phyloP scores from a whole-genome alignment of 2,888 invertebrate genomes.

The Pristionchus fissidentatus region DNA sequence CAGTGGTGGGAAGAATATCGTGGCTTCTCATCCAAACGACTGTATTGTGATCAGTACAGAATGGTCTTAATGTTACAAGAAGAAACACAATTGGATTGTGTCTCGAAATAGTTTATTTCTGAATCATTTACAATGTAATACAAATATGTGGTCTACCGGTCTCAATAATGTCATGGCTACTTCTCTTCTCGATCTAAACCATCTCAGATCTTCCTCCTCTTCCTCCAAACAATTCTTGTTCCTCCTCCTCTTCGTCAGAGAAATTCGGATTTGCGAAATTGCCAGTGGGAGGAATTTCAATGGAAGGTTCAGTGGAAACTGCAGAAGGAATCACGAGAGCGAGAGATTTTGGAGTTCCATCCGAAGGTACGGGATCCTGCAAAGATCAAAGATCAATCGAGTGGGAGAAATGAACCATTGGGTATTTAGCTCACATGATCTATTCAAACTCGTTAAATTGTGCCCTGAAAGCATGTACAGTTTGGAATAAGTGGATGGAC shows the following conservation, averaged over 20 bases:
- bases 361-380: constrained; percentile 9
- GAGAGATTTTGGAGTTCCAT: constrained; percentile 24
- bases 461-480: no score
- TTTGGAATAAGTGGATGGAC: not conserved
- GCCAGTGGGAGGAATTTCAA: constrained; percentile 27
- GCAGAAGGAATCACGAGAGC: constrained; percentile 42
- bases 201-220: not conserved
- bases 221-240: constrained; percentile 37
- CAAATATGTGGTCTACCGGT: not conserved
- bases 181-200: not conserved
- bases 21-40: no score
- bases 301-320: not conserved
- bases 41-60: no score
- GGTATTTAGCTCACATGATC: no score
- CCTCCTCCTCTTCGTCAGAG: constrained; percentile 46
- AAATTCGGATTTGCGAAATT: constrained; percentile 45
- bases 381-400: constrained; percentile 11
- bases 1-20: no score
- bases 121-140: not conserved
- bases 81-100: no score
- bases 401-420: not conserved
- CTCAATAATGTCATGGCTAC: not conserved
- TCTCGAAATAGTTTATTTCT: no score
- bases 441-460: no score
- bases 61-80: no score